Conservation (phyloP, 2,888 invertebrate species). For the Phaedon cochleariae region DNA sequence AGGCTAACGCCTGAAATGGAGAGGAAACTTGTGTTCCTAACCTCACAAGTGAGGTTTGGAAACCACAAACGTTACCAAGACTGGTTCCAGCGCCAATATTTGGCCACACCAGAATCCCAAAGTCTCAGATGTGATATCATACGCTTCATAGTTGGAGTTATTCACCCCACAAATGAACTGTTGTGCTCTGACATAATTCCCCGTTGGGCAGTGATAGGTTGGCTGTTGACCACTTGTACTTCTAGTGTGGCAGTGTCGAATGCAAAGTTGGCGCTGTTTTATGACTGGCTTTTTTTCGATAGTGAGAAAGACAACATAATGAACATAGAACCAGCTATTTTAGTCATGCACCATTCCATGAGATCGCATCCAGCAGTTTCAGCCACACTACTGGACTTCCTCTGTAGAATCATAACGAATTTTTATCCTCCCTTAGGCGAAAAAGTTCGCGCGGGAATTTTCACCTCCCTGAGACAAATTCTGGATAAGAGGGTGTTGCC, state of each 20-base stretch:
- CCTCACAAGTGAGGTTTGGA: conserved; percentile 86
- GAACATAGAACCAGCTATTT: conserved; percentile 94
- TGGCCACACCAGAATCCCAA: conserved; percentile 91
- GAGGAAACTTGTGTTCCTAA: conserved; percentile 86
- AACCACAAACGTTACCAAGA: conserved; percentile 91
- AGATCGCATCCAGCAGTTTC: conserved; percentile 90
- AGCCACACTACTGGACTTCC: conserved; percentile 88
- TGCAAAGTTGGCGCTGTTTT: conserved; percentile 90
- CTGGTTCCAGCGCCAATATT: conserved; percentile 92
- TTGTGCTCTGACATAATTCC: conserved; percentile 95
- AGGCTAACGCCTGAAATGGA: conserved; percentile 94
- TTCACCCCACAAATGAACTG: conserved; percentile 92
- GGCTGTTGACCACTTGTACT: conserved; percentile 91
- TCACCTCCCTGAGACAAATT: conserved; percentile 84
- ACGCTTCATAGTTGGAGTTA: conserved; percentile 91
- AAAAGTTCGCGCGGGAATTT: conserved; percentile 83
- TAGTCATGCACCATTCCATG: conserved; percentile 94
- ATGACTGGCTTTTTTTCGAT: conserved; percentile 94
- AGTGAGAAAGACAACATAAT: conserved; percentile 92
- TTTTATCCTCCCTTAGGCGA: conserved; percentile 83
- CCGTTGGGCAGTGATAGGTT: conserved; percentile 94
- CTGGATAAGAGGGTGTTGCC: conserved; percentile 91
- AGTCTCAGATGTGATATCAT: conserved; percentile 92
- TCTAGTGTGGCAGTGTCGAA: conserved; percentile 89
- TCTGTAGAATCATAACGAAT: conserved; percentile 89